Conservation (phyloP, 2,888 invertebrate genomes). For the Phorcus lineatus region DNA sequence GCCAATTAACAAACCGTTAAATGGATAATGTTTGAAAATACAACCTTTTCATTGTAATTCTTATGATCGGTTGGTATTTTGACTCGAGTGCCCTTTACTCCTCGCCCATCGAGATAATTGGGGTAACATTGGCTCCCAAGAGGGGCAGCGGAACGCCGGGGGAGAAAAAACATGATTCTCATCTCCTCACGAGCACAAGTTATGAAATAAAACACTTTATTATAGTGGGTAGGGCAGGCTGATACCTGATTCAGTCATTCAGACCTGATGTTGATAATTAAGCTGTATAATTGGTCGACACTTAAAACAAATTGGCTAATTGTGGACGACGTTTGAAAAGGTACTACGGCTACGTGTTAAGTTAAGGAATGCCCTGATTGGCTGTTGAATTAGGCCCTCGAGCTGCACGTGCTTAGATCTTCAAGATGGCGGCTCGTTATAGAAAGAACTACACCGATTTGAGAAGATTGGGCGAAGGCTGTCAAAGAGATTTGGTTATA, state of each 20-base stretch:
- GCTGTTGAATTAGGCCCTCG: constrained; percentile 9
- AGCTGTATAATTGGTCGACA: constrained; percentile 18
- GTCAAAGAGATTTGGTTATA: constrained; percentile 2
- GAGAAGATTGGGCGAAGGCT: neutral
- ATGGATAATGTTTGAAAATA: constrained; percentile 19
- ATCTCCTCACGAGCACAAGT: neutral
- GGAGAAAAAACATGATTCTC: neutral
- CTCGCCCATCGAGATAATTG: neutral
- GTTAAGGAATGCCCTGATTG: constrained; percentile 21
- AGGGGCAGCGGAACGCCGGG: neutral
- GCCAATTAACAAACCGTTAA: constrained; percentile 18
- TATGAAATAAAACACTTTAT: neutral
- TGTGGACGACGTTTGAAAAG: constrained; percentile 20
- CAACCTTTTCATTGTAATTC: neutral
- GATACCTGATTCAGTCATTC: neutral
- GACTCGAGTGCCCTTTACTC: neutral
- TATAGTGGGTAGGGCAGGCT: neutral
- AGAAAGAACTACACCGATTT: neutral
- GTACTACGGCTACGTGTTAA: neutral
- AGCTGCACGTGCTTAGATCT: constrained; percentile 15
- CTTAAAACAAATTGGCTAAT: constrained; percentile 22
- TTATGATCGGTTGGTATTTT: neutral
- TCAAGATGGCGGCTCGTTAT: constrained; percentile 2
- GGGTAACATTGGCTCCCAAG: neutral
- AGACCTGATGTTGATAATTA: constrained; percentile 2